Conservation (phyloP, 2,113 vertebrate genomes). For the Urocolius indicus region DNA sequence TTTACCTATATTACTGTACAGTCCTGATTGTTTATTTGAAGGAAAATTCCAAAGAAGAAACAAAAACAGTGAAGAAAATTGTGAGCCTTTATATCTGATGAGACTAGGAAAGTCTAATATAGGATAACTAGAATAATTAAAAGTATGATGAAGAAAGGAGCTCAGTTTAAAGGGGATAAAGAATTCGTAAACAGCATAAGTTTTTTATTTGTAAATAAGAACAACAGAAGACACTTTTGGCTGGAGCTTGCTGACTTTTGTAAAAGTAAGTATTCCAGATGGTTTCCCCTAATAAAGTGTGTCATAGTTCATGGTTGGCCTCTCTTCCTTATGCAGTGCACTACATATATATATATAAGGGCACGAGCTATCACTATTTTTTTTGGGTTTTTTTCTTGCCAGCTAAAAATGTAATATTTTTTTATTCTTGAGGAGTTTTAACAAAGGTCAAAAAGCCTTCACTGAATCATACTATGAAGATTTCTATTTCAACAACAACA, state of each 20-base stretch:
- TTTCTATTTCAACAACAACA: not conserved
- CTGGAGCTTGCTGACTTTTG: not conserved
- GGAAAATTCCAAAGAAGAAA: not conserved
- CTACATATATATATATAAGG: not conserved
- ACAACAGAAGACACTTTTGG: not conserved
- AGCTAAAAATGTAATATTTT: not conserved
- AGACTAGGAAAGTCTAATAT: not conserved
- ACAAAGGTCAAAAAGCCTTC: not conserved
- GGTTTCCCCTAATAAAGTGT: not conserved
- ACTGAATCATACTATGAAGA: not conserved
- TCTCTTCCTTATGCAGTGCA: not conserved
- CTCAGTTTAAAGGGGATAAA: not conserved
- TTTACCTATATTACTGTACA: accelerated
- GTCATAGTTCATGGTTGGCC: not conserved
- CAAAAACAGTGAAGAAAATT: not conserved
- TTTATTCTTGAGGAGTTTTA: not conserved
- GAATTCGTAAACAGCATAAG: not conserved
- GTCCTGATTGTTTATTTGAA: not conserved
- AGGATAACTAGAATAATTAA: not conserved
- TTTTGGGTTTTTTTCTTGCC: not conserved
- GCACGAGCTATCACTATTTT: too few relatives aligned
- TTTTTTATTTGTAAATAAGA: not conserved
- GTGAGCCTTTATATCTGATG: accelerated
- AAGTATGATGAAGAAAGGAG: not conserved
- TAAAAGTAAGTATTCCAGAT: not conserved